Conservation (phyloP, 2,113 vertebrate genomes). For the Vombatus ursinus region DNA sequence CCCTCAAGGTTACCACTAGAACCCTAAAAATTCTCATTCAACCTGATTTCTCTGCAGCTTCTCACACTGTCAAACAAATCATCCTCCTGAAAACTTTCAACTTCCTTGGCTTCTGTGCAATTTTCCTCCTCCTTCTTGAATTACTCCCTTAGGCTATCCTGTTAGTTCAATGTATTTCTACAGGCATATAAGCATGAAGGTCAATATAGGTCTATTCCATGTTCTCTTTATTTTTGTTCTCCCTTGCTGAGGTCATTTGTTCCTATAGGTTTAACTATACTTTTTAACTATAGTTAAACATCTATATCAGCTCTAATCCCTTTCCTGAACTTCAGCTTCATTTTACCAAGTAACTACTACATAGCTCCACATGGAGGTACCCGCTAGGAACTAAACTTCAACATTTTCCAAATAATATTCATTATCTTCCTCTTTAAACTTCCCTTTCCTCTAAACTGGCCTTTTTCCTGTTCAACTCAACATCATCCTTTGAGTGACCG, state of each 20-base stretch:
- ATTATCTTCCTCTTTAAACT: not conserved
- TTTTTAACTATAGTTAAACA: not conserved
- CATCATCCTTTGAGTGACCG: not conserved
- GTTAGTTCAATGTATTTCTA: not conserved
- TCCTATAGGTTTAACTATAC: not conserved
- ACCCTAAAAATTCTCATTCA: not conserved
- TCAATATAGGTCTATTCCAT: not conserved
- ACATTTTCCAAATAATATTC: not conserved
- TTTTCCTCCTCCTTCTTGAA: not conserved
- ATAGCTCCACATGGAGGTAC: not conserved
- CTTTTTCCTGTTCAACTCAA: not conserved
- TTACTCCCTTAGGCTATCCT: not conserved
- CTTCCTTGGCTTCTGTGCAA: not conserved
- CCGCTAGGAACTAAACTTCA: not conserved
- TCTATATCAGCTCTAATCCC: not conserved
- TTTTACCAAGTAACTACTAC: not conserved
- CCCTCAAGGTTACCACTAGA: not conserved
- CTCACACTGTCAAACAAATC: not conserved
- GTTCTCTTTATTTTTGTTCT: not conserved
- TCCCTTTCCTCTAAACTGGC: not conserved
- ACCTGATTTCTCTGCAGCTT: not conserved
- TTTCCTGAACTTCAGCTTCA: not conserved
- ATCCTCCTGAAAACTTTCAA: not conserved
- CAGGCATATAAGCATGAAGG: not conserved
- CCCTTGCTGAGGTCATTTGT: not conserved